These are phyloP conservation scores for Smittia sp. DNA, from an alignment of 2,888 invertebrate species.

Conservation along the genomic window DNA sequence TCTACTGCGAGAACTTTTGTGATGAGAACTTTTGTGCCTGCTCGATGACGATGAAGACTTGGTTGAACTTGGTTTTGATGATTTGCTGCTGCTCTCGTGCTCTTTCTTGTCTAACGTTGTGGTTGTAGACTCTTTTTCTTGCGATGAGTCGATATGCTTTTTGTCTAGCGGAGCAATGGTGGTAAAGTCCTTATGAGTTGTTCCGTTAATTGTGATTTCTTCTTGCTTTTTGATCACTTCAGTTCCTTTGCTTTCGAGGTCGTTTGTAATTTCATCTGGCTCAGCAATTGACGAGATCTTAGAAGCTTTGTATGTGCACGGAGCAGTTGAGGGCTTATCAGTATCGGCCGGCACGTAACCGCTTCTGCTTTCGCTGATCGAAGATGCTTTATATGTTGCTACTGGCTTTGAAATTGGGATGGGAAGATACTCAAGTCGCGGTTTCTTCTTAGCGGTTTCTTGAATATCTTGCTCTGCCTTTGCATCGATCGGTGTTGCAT, in stretches of 20 bases:
- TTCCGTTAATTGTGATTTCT: neutral
- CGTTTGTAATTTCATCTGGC: neutral
- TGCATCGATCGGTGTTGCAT: conserved; percentile 42
- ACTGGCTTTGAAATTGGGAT: conserved; percentile 45
- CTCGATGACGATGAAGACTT: conserved; percentile 24
- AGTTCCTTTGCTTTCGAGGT: neutral
- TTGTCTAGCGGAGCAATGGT: neutral
- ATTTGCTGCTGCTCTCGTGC: neutral
- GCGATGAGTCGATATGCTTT: no score
- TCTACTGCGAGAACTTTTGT: neutral
- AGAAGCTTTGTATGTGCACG: neutral
- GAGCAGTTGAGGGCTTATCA: conserved; percentile 36
- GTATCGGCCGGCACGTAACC: conserved; percentile 3
- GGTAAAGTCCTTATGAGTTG: no score
- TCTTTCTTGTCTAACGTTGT: no score
- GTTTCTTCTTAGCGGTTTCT: conserved; percentile 45
- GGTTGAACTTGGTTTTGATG: conserved; percentile 42
- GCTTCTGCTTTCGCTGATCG: neutral
- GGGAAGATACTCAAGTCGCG: conserved; percentile 50
- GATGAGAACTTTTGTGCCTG: neutral
- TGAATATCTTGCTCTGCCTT: conserved; percentile 42
- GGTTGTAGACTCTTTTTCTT: no score
- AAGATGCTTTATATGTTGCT: conserved; percentile 22
- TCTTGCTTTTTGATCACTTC: neutral
- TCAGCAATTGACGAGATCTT: conserved; percentile 6